A percentile compares a stretch with the other conserved stretches of the same genome.
Evolutionary conservation across 2,888 invertebrate genomes (phyloP).

Genomic region (Pycnomerus fuliginosus): DNA sequence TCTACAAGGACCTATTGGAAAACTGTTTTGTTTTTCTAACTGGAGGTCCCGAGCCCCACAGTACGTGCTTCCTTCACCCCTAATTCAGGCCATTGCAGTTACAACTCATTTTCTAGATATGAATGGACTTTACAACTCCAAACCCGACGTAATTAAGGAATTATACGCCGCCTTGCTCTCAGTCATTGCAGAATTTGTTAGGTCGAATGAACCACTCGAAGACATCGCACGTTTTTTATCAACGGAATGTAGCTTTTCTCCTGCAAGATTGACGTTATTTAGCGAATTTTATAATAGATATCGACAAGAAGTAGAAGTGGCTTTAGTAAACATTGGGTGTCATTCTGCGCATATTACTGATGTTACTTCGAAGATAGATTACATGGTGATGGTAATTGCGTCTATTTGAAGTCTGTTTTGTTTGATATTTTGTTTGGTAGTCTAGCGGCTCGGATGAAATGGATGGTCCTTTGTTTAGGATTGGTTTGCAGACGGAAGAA

Average conservation of each 20-base stretch:
- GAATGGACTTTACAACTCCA: conserved; percentile 39
- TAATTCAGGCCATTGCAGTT: not conserved
- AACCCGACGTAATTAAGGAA: conserved; percentile 47
- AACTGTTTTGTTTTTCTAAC: conserved; percentile 38
- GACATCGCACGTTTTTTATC: conserved; percentile 35
- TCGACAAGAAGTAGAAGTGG: conserved; percentile 37
- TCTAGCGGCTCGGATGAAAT: conserved; percentile 42
- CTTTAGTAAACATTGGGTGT: conserved; percentile 46
- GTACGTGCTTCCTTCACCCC: conserved; percentile 28
- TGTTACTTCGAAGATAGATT: conserved; percentile 63
- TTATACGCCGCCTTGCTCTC: conserved; percentile 43
- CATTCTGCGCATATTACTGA: conserved; percentile 59
- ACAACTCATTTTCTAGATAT: conserved; percentile 36
- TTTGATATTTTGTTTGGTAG: conserved; percentile 31
- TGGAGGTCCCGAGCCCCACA: conserved; percentile 34
- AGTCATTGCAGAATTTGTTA: conserved; percentile 41
- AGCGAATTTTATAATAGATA: conserved; percentile 40
- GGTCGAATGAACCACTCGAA: conserved; percentile 37
- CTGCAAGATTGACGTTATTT: conserved; percentile 34
- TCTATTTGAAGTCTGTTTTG: conserved; percentile 1
- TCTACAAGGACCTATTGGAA: conserved; percentile 39
- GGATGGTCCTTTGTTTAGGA: conserved; percentile 48
- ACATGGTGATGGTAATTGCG: conserved; percentile 45
- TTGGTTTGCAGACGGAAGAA: conserved; percentile 43
- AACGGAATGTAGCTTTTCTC: conserved; percentile 39